These are phyloP conservation scores for Drosophila leonis DNA, from an alignment of 2,888 invertebrate genomes.

Conservation along the genomic window DNA sequence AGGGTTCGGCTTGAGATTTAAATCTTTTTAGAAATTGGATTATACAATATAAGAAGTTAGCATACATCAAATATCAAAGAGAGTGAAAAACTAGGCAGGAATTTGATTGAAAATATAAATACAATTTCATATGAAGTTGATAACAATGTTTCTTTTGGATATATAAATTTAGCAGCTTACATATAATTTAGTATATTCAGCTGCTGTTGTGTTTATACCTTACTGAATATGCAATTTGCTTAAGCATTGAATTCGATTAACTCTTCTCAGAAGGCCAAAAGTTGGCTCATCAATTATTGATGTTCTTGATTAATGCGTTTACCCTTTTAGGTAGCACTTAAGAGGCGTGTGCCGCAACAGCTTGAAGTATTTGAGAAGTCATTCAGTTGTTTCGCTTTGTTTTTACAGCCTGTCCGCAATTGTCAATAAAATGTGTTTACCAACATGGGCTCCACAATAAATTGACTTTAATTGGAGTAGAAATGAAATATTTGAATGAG, in stretches of 20 bases:
- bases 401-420: constrained; percentile 1
- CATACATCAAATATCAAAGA: not conserved
- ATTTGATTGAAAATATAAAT: no score
- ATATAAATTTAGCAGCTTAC: not conserved
- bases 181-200: not conserved
- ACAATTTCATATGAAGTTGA: no score
- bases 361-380: constrained; percentile 16
- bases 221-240: not conserved
- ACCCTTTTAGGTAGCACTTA: constrained; percentile 10
- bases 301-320: constrained; percentile 20
- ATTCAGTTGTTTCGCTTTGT: constrained; percentile 4
- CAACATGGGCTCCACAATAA: constrained; percentile 10
- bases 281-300: constrained; percentile 22
- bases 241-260: constrained; percentile 9
- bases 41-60: not conserved
- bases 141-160: not conserved
- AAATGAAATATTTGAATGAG: not conserved
- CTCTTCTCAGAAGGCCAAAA: not conserved
- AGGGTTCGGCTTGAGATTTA: not conserved
- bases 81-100: not conserved
- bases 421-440: constrained; percentile 2
- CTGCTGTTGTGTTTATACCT: not conserved
- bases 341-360: constrained; percentile 8
- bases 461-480: constrained; percentile 31
- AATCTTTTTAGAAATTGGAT: not conserved